Evolutionary conservation across 2,797 vertebrate genomes (phyloP), one percentile per base, ranked within the genome.

Genomic region (Lateolabrax maculatus): DNA sequence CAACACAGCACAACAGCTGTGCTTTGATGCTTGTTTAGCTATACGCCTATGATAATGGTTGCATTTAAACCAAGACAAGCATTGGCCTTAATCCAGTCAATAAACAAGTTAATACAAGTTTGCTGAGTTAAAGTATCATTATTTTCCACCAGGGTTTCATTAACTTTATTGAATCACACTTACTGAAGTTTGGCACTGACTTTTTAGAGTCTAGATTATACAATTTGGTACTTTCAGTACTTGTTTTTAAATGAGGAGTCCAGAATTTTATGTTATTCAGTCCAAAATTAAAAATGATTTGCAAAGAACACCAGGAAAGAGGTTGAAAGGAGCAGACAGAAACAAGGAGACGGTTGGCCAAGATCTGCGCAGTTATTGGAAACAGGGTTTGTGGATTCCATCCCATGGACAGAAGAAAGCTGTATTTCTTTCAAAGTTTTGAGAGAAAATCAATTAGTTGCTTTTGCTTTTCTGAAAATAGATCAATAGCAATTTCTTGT

Each of bases 401-500:
- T 19, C 44, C 41, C 25, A 56, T 18, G 55, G 18, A 79, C 60
- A 51, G 64, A 69, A 63, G 58, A 58, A 68, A 77, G 75, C 51
- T 67, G 21, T 52, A 25, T 73, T 80, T 70, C 23, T 67, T 39
- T 78, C 19, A 62, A 67, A 74, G 57, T 79, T 84, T 70, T 73
- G 53, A 75, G 72, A 63, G 60, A 71, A 68, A 19, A 84, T 79
- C 80, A 80, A 80, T 89, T 60, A 71, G 84, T 86, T 88, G 77
- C 71, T 82, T 88, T 78, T 84, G 73, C 73, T 84, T 78, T 72
- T 83, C 75, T 67, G 66, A 72, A 85, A 77, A 89, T 66, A 70
- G 74, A 89, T 88, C 86, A 83, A 84, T 84, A 83, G 29, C 43
- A 65, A 75, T 84, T 84, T 80, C 71, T 67, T 61, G 53, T 86